Percentiles rank a stretch among this genome's conserved stretches.
These are phyloP conservation scores for Caligus rogercresseyi DNA, from an alignment of 1,140 invertebrate species.

Conservation along the genomic window DNA sequence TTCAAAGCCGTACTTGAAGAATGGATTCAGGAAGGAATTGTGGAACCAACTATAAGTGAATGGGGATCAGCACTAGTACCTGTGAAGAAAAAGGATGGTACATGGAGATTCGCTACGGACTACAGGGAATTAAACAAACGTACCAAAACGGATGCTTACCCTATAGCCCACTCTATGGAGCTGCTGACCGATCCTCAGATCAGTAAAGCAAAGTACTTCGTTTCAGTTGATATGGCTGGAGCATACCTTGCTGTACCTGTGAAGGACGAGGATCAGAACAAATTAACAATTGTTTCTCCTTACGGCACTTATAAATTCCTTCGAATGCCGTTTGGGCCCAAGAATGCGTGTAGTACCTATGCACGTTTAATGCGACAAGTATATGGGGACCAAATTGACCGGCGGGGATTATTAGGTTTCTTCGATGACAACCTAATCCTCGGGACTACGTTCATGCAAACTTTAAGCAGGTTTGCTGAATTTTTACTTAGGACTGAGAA, in stretches of 20 bases:
- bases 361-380: background rate
- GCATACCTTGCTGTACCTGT: background rate
- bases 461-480: too few relatives aligned
- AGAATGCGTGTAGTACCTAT: background rate
- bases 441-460: too few relatives aligned
- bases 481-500: too few relatives aligned
- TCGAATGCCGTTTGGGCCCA: background rate
- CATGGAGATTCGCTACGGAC: background rate
- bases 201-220: background rate
- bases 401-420: too few relatives aligned
- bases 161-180: background rate
- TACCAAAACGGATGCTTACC: background rate
- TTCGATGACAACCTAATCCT: too few relatives aligned
- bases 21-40: background rate
- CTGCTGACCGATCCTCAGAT: background rate
- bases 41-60: background rate
- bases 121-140: background rate
- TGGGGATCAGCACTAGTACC: background rate
- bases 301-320: background rate
- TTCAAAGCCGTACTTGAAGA: background rate
- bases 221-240: background rate
- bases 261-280: background rate
- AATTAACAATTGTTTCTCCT: background rate
- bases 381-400: too few relatives aligned
- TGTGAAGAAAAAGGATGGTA: conserved; percentile 1